Percentiles rank a stretch among this genome's conserved stretches.
phyloP scores from a whole-genome alignment of 2,797 vertebrate genomes.

The Micropoecilia bifurca region DNA sequence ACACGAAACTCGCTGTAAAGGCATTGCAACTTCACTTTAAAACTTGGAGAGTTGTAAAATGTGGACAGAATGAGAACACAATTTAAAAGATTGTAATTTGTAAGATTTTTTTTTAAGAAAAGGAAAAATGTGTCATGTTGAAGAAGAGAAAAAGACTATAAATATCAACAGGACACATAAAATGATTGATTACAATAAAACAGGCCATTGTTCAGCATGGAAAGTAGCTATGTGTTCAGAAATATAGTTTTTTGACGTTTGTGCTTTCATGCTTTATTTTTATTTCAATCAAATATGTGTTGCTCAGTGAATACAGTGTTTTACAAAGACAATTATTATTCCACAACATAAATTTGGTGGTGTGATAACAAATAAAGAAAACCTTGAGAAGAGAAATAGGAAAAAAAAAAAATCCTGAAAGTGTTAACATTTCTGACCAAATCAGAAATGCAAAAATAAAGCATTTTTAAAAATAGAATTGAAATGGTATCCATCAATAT shows the following conservation, averaged over 20 bases:
- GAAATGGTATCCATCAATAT: too few species aligned
- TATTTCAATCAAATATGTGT: background rate
- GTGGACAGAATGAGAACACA: background rate
- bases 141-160: background rate
- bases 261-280: background rate
- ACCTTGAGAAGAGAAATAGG: background rate
- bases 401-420: background rate
- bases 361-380: background rate
- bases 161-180: background rate
- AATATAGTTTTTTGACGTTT: background rate
- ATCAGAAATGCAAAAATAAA: background rate
- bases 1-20: constrained; percentile 24
- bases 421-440: background rate
- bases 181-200: background rate
- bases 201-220: background rate
- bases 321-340: background rate
- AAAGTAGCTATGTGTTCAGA: background rate
- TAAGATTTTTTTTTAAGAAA: background rate
- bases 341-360: background rate
- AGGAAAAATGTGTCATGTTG: background rate
- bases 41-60: constrained; percentile 7
- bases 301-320: background rate
- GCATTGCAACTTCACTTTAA: constrained; percentile 24
- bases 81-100: background rate
- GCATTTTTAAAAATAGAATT: background rate